These are phyloP conservation scores for Aphyosemion australe DNA, from an alignment of 2,113 vertebrate genomes.

Conservation along the genomic window DNA sequence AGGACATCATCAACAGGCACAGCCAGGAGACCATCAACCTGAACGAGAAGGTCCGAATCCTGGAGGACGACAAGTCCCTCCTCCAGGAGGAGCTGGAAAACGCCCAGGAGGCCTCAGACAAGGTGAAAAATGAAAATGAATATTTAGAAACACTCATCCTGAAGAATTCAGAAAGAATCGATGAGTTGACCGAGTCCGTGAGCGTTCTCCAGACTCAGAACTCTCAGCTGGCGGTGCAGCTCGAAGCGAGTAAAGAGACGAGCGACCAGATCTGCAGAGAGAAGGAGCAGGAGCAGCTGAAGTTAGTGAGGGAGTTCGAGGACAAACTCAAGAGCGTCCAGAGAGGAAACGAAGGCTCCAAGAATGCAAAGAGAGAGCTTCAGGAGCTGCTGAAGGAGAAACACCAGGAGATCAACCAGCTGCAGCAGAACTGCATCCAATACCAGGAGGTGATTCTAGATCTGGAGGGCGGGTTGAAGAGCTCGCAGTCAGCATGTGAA, in stretches of 20 bases:
- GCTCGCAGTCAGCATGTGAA: conserved; percentile 67
- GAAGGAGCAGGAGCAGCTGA: conserved; percentile 83
- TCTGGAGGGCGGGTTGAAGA: conserved; percentile 82
- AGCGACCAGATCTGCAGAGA: conserved; percentile 71
- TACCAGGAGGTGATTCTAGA: conserved; percentile 87
- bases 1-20: conserved; percentile 63
- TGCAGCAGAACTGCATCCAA: conserved; percentile 86
- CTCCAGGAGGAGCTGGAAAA: conserved; percentile 89
- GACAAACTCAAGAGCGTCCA: conserved; percentile 83
- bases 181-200: conserved; percentile 79
- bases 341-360: conserved; percentile 81
- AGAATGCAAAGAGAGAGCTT: conserved; percentile 83
- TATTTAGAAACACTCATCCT: conserved; percentile 85
- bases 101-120: conserved; percentile 82
- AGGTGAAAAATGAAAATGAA: conserved; percentile 87
- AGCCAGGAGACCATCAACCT: conserved; percentile 77
- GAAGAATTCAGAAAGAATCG: conserved; percentile 81
- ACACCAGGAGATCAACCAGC: conserved; percentile 86
- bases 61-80: conserved; percentile 87
- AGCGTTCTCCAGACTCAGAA: conserved; percentile 77
- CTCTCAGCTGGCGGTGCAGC: conserved; percentile 72
- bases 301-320: conserved; percentile 82
- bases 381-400: conserved; percentile 89
- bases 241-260: conserved; percentile 76
- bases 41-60: conserved; percentile 84